These are phyloP conservation scores for Butastur rufipennis DNA, from an alignment of 2,113 vertebrate species.

Conservation along the genomic window DNA sequence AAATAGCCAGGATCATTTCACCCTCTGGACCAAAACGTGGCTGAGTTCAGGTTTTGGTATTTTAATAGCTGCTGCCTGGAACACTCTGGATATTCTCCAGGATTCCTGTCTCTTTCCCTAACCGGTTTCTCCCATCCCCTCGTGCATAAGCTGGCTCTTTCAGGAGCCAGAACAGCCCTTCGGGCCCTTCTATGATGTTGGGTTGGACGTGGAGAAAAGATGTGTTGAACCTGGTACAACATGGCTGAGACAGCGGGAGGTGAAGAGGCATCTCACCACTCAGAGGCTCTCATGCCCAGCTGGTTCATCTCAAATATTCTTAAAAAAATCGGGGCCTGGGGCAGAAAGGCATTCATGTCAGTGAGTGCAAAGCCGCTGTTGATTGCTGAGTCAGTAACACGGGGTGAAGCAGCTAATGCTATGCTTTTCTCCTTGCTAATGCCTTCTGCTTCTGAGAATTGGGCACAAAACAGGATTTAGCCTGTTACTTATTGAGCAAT, in stretches of 20 bases:
- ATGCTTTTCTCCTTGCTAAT: background rate
- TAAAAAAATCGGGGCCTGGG: background rate
- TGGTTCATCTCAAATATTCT: background rate
- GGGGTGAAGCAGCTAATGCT: background rate
- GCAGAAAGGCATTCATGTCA: background rate
- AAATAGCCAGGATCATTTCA: background rate
- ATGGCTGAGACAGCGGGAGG: rapidly evolving
- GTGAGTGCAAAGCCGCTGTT: background rate
- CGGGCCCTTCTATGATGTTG: rapidly evolving
- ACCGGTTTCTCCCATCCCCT: background rate
- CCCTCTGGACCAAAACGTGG: rapidly evolving
- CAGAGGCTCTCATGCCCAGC: background rate
- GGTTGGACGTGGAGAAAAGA: background rate
- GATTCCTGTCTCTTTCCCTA: background rate
- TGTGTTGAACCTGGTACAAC: rapidly evolving
- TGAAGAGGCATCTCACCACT: background rate
- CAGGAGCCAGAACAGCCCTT: background rate
- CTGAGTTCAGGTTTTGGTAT: background rate
- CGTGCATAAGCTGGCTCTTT: background rate
- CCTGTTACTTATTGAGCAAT: background rate
- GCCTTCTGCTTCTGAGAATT: background rate
- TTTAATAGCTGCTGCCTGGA: background rate
- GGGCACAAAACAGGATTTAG: background rate
- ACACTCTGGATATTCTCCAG: background rate
- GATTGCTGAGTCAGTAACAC: background rate